A percentile compares a stretch with the other conserved stretches of the same genome.
Evolutionary conservation across 2,888 invertebrate species (phyloP).

Genomic region (Spilarctia lutea): DNA sequence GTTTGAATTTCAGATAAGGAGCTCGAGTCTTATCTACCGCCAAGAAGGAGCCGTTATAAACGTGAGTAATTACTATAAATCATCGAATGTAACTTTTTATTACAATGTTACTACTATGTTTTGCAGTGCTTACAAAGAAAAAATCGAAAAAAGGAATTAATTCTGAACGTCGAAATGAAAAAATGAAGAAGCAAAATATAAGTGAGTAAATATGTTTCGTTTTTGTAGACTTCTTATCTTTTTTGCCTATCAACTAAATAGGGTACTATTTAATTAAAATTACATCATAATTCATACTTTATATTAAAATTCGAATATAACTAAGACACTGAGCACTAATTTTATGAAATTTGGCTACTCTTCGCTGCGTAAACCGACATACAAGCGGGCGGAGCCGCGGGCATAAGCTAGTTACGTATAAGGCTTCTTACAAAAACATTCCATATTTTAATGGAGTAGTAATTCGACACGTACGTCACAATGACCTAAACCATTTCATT

Average conservation of each 20-base stretch:
- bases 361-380: too few species aligned
- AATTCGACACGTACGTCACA: neutral
- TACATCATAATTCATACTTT: neutral
- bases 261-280: neutral
- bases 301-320: too few species aligned
- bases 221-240: neutral
- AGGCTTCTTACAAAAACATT: too few species aligned
- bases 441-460: neutral
- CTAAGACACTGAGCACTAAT: too few species aligned
- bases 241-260: neutral
- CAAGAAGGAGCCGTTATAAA: slow-evolving; percentile 45
- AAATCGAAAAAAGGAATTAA: neutral
- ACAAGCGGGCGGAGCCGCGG: too few species aligned
- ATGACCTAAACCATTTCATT: neutral
- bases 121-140: slow-evolving; percentile 10
- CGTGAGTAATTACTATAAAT: slow-evolving; percentile 24
- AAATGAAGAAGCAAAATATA: neutral
- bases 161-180: neutral
- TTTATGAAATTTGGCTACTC: too few species aligned
- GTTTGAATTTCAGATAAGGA: slow-evolving; percentile 31
- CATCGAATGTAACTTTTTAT: neutral
- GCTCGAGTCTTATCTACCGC: neutral
- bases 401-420: too few species aligned
- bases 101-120: neutral
- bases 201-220: neutral